These are phyloP conservation scores for Blastomussa wellsi DNA, from an alignment of 92 coral and sea anemone genomes.

Conservation along the genomic window DNA sequence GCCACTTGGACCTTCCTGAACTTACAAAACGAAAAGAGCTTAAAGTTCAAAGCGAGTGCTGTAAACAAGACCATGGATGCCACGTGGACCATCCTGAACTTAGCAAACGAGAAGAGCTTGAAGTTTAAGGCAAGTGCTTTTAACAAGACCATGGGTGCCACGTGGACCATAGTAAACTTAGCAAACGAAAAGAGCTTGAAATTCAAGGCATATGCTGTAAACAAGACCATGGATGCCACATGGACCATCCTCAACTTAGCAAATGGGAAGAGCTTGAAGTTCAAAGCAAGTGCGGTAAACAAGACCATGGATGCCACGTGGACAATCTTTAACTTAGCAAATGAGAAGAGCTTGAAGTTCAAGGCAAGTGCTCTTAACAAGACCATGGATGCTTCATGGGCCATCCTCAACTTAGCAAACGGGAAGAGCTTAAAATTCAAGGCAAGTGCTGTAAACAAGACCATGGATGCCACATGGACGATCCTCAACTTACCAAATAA, in stretches of 20 bases:
- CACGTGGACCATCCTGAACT: constrained; percentile 38
- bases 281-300: constrained; percentile 40
- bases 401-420: constrained; percentile 27
- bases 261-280: constrained; percentile 49
- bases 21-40: constrained; percentile 37
- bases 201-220: constrained; percentile 45
- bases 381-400: constrained; percentile 40
- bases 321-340: constrained; percentile 43
- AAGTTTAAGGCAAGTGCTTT: constrained; percentile 42
- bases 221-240: constrained; percentile 46
- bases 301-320: constrained; percentile 47
- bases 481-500: constrained; percentile 45
- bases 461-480: constrained; percentile 48
- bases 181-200: constrained; percentile 45
- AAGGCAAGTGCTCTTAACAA: constrained; percentile 53
- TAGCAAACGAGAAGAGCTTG: constrained; percentile 42
- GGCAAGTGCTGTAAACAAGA: constrained; percentile 37
- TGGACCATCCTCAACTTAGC: constrained; percentile 46
- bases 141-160: constrained; percentile 41
- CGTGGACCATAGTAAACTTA: constrained; percentile 44
- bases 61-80: constrained; percentile 51
- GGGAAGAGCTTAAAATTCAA: constrained; percentile 54
- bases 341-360: constrained; percentile 57
- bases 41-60: constrained; percentile 52
- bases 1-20: constrained; percentile 50